phyloP scores from a whole-genome alignment of 1,140 invertebrate species.

The Drosophila triauraria region DNA sequence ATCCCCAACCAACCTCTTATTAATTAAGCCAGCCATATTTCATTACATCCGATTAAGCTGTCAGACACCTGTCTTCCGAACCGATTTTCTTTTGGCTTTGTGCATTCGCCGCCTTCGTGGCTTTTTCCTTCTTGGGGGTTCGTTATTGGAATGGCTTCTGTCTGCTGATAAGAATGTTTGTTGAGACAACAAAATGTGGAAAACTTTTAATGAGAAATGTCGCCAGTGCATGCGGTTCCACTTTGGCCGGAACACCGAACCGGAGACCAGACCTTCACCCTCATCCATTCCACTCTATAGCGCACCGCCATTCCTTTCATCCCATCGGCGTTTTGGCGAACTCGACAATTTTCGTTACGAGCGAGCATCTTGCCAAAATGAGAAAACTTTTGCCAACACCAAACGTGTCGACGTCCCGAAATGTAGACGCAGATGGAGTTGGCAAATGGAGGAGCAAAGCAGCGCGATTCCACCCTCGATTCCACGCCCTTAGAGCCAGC shows the following conservation, averaged over 20 bases:
- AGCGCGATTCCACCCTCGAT: conserved; percentile 3
- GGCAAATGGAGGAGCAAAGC: conserved; percentile 28
- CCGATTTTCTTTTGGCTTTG: conserved; percentile 17
- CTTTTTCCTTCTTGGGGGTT: conserved; percentile 14
- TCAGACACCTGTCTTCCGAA: conserved; percentile 57
- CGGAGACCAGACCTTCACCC: background rate
- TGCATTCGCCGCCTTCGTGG: conserved; percentile 12
- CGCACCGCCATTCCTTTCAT: conserved; percentile 16
- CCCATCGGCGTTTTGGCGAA: conserved; percentile 66
- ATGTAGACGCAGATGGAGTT: conserved; percentile 41
- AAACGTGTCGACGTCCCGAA: conserved; percentile 70
- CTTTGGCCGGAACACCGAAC: background rate
- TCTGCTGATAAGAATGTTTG: conserved; percentile 76
- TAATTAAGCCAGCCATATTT: conserved; percentile 49
- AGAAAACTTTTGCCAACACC: conserved; percentile 78
- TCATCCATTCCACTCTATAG: background rate
- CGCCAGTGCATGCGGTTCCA: conserved; percentile 64
- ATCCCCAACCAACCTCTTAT: conserved; percentile 16
- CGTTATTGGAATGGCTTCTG: conserved; percentile 72
- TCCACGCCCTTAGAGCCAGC: conserved; percentile 36
- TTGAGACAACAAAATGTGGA: conserved; percentile 57
- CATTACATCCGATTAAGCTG: conserved; percentile 34
- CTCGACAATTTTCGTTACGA: conserved; percentile 81
- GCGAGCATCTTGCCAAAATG: conserved; percentile 76
- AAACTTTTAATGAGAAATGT: conserved; percentile 81